Evolutionary conservation across 2,888 invertebrate species (phyloP), one percentile per base, ranked within the genome.

Genomic region (Epiperipatus broadwayi): DNA sequence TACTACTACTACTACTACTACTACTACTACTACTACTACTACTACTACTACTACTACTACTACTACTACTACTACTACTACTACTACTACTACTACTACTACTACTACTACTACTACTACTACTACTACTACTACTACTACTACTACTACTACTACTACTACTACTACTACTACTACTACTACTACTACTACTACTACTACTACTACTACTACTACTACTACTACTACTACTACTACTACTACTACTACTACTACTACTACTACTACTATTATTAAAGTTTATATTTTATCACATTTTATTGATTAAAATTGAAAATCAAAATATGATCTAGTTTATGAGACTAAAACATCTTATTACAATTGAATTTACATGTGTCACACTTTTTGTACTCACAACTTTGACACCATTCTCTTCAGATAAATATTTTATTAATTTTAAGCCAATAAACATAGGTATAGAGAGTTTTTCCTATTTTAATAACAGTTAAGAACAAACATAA

Each of bases 91-190:
- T 32, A 40, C 34, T 32, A 41, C 39, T 40, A 35, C 40, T 42
- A 40, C 40, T 42, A 35, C 40, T 41, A 39, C 39, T 41, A 40
- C 29, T 41, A 39, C 35, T 41, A 41, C 34, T 41, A 34, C 3
- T 43, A 30, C 5, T 18, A 5, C 12, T 16, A 20, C 10, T 18
- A 18, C 12, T 35, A 21, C 12, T 2, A 8, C 20, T 35, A 21
- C 19, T 7, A 8, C 8, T 4, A 7, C 19, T 5, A 21, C 5
- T 35, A 4, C 14, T 16, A 18, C 12, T 20, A 27, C 19, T 35
- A 37, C n/a, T 30, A 7, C 8, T 12, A 7, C n/a, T n/a, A 10
- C 8, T 8, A 8, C 15, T 8, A 12, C 8, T 10, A 19, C 34
- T 14, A 34, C 34, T 14, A 34, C 34, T 14, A 34, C 34, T 14